phyloP scores from a whole-genome alignment of 2,888 invertebrate genomes.

The Theretra japonica region DNA sequence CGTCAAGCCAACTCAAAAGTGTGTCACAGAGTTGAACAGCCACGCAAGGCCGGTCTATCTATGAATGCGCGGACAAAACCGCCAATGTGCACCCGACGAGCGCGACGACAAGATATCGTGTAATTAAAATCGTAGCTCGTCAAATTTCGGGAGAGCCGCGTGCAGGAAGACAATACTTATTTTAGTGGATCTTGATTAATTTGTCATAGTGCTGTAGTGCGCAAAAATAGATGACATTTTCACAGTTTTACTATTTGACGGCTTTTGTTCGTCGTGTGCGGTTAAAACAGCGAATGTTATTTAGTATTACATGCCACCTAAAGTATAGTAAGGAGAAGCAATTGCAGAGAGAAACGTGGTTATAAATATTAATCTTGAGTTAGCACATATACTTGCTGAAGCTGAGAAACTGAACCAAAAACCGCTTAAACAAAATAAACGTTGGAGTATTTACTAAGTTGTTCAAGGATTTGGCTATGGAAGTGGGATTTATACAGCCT shows the following conservation, averaged over 20 bases:
- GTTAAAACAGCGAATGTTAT: conserved; percentile 41
- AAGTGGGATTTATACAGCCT: neutral
- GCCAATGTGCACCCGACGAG: conserved; percentile 68
- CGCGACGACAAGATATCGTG: conserved; percentile 28
- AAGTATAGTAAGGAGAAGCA: conserved; percentile 6
- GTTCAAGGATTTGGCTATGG: neutral
- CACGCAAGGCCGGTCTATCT: conserved; percentile 81
- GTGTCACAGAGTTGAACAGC: conserved; percentile 83
- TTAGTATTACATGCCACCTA: conserved; percentile 35
- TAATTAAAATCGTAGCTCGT: conserved; percentile 27
- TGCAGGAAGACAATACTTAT: conserved; percentile 8
- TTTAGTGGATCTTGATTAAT: conserved; percentile 21
- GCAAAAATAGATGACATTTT: conserved; percentile 27
- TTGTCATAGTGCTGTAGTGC: conserved; percentile 14
- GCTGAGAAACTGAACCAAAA: neutral
- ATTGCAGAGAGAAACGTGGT: neutral
- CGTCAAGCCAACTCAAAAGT: conserved; percentile 82
- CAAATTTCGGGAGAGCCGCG: conserved; percentile 17
- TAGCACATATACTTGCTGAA: neutral
- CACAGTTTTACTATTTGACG: conserved; percentile 28
- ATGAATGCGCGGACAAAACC: conserved; percentile 76
- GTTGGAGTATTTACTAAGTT: neutral
- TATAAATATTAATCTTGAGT: neutral
- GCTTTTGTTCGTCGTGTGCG: conserved; percentile 35
- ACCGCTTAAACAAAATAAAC: neutral